Evolutionary conservation across 2,888 invertebrate species (phyloP).

Genomic region (Eretmocerus hayati): DNA sequence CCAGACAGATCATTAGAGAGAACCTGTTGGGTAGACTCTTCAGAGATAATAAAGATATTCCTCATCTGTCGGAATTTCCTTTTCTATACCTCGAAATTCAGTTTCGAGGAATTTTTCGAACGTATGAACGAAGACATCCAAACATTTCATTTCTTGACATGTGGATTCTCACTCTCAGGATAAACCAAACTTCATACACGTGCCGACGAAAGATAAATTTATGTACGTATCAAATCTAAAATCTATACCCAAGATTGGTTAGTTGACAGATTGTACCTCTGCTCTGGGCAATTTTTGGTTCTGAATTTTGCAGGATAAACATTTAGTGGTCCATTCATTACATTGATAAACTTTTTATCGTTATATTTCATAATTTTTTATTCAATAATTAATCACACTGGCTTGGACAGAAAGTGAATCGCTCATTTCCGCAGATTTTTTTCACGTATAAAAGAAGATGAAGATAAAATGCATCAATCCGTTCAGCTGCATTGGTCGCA

Average conservation of each 20-base stretch:
- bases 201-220: not conserved
- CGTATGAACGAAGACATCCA: too few relatives aligned
- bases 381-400: conserved; percentile 26
- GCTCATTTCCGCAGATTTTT: conserved; percentile 10
- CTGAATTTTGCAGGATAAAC: conserved; percentile 14
- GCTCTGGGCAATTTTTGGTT: not conserved
- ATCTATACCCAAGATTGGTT: too few relatives aligned
- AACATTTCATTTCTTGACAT: too few relatives aligned
- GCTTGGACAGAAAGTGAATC: conserved; percentile 21
- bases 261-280: too few relatives aligned
- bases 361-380: conserved; percentile 10
- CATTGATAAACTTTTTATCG: conserved; percentile 17
- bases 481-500: conserved; percentile 2
- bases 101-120: too few relatives aligned
- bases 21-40: not conserved
- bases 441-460: conserved; percentile 16
- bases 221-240: too few relatives aligned
- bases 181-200: not conserved
- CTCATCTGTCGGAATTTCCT: not conserved
- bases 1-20: conserved; percentile 5
- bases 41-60: not conserved
- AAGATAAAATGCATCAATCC: conserved; percentile 3
- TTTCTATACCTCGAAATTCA: not conserved
- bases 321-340: conserved; percentile 24
- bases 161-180: not conserved